phyloP scores from a whole-genome alignment of 2,797 vertebrate genomes.

The Sebastes steindachneri region DNA sequence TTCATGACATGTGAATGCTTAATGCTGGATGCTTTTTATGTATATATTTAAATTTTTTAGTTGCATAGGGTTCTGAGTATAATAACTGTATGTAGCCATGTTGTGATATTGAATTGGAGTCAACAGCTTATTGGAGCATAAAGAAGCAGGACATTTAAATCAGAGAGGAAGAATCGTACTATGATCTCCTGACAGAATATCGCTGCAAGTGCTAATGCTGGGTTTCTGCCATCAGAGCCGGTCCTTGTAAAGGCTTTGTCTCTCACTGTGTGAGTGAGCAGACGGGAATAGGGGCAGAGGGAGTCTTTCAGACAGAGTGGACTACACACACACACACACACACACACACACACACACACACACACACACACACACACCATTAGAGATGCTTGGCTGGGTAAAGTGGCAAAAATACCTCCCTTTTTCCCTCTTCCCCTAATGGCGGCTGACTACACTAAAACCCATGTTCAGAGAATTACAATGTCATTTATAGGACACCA shows the following conservation, averaged over 20 bases:
- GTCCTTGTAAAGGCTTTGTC: slow-evolving; percentile 61
- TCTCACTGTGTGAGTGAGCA: slow-evolving; percentile 59
- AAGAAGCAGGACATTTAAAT: slow-evolving; percentile 36
- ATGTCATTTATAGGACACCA: slow-evolving; percentile 86
- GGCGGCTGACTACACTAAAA: slow-evolving; percentile 81
- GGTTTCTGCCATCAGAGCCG: slow-evolving; percentile 44
- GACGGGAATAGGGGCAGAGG: slow-evolving; percentile 58
- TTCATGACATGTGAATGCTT: slow-evolving; percentile 16
- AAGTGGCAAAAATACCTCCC: slow-evolving; percentile 79
- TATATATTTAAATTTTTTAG: neutral
- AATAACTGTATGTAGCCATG: slow-evolving; percentile 1
- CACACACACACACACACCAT: slow-evolving; percentile 61
- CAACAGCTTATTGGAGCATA: slow-evolving; percentile 38
- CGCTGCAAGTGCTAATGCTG: slow-evolving; percentile 45
- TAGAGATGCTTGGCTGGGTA: slow-evolving; percentile 79
- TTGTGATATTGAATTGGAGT: slow-evolving; percentile 22
- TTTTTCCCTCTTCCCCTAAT: slow-evolving; percentile 77
- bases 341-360: slow-evolving; percentile 23
- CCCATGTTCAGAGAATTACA: slow-evolving; percentile 84
- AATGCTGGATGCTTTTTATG: neutral
- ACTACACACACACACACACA: slow-evolving; percentile 12
- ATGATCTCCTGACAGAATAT: slow-evolving; percentile 39
- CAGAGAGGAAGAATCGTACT: slow-evolving; percentile 17
- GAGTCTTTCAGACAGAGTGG: slow-evolving; percentile 74
- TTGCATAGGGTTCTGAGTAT: neutral